Conservation (phyloP, 2,113 vertebrate species). For the Chinchilla lanigera region DNA sequence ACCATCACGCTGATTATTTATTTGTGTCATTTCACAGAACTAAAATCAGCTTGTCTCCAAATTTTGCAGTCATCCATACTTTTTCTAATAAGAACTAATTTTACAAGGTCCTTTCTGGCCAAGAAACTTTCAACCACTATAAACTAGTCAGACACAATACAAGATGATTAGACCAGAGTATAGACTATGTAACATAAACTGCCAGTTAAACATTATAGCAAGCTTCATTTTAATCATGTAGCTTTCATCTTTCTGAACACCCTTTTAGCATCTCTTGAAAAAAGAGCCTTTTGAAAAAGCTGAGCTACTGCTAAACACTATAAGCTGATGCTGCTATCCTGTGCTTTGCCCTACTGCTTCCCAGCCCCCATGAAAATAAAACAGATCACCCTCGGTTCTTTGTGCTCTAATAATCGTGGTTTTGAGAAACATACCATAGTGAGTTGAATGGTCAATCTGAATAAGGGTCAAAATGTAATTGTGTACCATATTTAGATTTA, state of each 20-base stretch:
- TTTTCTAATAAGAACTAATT: conserved; percentile 82
- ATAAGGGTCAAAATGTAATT: conserved; percentile 48
- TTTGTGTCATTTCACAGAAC: conserved; percentile 69
- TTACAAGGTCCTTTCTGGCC: conserved; percentile 83
- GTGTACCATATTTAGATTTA: conserved; percentile 17
- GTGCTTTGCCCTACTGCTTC: conserved; percentile 8
- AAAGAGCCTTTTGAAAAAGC: conserved; percentile 79
- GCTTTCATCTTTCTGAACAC: conserved; percentile 85
- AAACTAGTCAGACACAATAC: conserved; percentile 83
- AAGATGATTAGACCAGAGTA: conserved; percentile 83
- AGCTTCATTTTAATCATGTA: conserved; percentile 84
- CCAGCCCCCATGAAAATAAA: background rate
- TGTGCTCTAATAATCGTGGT: background rate
- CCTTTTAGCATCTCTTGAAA: conserved; percentile 81
- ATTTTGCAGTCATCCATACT: conserved; percentile 77
- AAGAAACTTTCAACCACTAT: conserved; percentile 81
- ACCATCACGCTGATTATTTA: conserved; percentile 64
- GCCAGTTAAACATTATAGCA: conserved; percentile 82
- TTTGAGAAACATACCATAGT: background rate
- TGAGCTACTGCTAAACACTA: conserved; percentile 77
- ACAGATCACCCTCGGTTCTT: background rate
- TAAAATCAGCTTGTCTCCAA: conserved; percentile 80
- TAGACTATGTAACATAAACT: conserved; percentile 82
- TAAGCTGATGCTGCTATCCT: conserved; percentile 72
- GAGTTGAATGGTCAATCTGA: conserved; percentile 58